Base-by-base conservation (phyloP, 2,888 invertebrate genomes). In the Eupithecia centaureata region DNA sequence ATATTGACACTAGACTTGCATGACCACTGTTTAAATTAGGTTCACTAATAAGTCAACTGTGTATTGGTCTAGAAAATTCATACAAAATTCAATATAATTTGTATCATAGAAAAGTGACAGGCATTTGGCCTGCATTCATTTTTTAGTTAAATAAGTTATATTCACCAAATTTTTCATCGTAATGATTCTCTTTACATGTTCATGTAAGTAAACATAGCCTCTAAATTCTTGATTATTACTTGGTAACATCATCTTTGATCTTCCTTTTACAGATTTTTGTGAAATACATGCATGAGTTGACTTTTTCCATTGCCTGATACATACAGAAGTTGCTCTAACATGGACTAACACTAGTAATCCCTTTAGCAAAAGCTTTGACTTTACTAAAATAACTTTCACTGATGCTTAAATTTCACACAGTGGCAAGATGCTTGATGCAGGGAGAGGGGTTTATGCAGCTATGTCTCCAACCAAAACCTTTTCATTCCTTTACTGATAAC, bases 61-160 rank as follows among this genome's bases (percentile, higher is more conserved):
- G 65, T 62, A 65, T 59, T 68, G 67, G 60, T 65, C 22, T 61
- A 22, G 35, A 32, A 62, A 62, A 57, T 35, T 62, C 35, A 60
- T n/a, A 12, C 27, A 61, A 63, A 51, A 61, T 38, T 35, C 22
- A 27, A 35, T 57, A 51, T 10, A 61, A 63, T 63, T 28, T 65
- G 56, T 57, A 57, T 28, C 28, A 15, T 52, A 52, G 57, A 63
- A 63, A 69, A 65, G 52, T 70, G 70, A 70, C 70, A 70, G 70
- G 66, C 66, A 70, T 38, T 27, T 61, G 70, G 63, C 70, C 66
- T 69, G 69, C 69, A 60, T 69, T 66, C 65, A 66, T 69, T 47
- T 63, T 61, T 18, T 33, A 18, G 18, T 10, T 22, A 57, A 27
- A n/a, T n/a, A n/a, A n/a, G n/a, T n/a, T 15, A 27, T 27, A 13